Percentiles rank a stretch among this genome's conserved stretches.
Conservation (phyloP, 2,113 vertebrate genomes). For the Alosa alosa region DNA sequence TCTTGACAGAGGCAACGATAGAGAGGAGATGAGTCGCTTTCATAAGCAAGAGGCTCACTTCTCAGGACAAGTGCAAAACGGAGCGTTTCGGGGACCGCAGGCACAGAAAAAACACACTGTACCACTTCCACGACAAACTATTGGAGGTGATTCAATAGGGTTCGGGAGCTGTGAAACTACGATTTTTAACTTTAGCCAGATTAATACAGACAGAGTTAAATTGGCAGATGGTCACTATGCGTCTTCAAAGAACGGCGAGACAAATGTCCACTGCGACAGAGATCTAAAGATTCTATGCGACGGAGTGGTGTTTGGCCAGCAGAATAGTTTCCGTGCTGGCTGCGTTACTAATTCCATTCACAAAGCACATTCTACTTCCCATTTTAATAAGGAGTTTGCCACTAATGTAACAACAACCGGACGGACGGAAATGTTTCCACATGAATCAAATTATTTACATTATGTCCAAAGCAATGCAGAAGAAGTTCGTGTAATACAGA, state of each 20-base stretch:
- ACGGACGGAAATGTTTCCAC: neutral
- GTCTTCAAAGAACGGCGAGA: conserved; percentile 25
- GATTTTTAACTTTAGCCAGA: conserved; percentile 28
- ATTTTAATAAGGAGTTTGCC: conserved; percentile 41
- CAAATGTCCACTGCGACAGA: conserved; percentile 32
- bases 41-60: conserved; percentile 40
- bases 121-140: conserved; percentile 59
- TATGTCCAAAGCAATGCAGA: conserved; percentile 39
- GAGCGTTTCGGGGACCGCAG: conserved; percentile 37
- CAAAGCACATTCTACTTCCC: conserved; percentile 29
- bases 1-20: conserved; percentile 28
- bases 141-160: conserved; percentile 73
- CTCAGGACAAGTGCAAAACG: conserved; percentile 20
- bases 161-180: conserved; percentile 65
- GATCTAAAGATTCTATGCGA: conserved; percentile 24
- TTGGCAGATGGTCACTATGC: conserved; percentile 28
- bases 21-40: conserved; percentile 26
- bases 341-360: conserved; percentile 34
- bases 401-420: conserved; percentile 18
- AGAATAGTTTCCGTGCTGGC: conserved; percentile 45
- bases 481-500: conserved; percentile 60
- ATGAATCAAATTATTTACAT: conserved; percentile 17
- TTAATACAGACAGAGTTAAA: conserved; percentile 18
- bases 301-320: conserved; percentile 36
- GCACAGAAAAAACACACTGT: conserved; percentile 53